A percentile compares a stretch with the other conserved stretches of the same genome.
phyloP scores from a whole-genome alignment of 2,888 invertebrate species.

The Nymphalis polychloros region DNA sequence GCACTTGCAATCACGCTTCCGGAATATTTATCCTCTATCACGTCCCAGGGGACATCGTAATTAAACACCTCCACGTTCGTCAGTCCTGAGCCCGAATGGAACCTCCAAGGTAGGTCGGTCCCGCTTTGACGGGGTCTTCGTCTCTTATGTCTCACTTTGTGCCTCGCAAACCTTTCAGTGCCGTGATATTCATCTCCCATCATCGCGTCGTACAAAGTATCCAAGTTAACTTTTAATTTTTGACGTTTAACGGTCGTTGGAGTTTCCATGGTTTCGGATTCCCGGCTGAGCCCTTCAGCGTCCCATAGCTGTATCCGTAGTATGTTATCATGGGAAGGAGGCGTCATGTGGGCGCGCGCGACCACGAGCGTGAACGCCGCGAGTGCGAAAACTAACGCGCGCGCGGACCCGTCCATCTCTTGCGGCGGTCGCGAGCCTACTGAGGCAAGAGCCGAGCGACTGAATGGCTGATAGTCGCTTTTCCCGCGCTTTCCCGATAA shows the following conservation, averaged over 20 bases:
- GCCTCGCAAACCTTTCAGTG: constrained; percentile 67
- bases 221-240: constrained; percentile 68
- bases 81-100: constrained; percentile 76
- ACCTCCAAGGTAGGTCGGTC: constrained; percentile 75
- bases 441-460: constrained; percentile 51
- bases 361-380: constrained; percentile 65
- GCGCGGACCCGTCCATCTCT: constrained; percentile 68
- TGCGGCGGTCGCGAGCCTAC: constrained; percentile 74
- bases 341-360: constrained; percentile 63
- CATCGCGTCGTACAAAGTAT: constrained; percentile 71
- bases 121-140: constrained; percentile 69
- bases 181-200: constrained; percentile 67
- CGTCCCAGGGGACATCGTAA: constrained; percentile 78
- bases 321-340: constrained; percentile 74
- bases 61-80: constrained; percentile 79
- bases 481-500: constrained; percentile 81
- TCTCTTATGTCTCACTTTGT: constrained; percentile 75
- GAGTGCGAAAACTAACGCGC: constrained; percentile 61
- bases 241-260: constrained; percentile 46
- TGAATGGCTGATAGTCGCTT: constrained; percentile 49
- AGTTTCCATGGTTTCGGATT: constrained; percentile 52
- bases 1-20: constrained; percentile 65
- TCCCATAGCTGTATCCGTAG: constrained; percentile 77
- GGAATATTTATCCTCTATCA: constrained; percentile 63
- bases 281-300: constrained; percentile 71